Base-by-base conservation (phyloP, 2,797 vertebrate genomes). In the Menidia menidia region DNA sequence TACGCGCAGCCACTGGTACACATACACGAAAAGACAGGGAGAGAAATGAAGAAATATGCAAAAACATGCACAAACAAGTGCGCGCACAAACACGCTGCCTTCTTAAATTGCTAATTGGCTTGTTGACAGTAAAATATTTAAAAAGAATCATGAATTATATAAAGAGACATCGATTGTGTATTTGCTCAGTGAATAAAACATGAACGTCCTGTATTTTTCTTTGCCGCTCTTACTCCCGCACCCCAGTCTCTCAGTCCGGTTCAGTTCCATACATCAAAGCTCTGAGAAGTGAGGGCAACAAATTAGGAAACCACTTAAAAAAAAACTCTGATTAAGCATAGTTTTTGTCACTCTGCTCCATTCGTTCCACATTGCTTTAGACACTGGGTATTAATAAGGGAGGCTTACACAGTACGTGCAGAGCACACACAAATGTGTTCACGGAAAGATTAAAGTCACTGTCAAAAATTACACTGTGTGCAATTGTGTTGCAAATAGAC, bases 91-190 rank as follows among this genome's bases (percentile, higher is more conserved):
- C 45, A 66, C 33, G 18, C 59, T 18, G 33, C 35, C 65, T 13
- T 47, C 48, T 73, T 3, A 69, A 77, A 59, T 33, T 39, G 48
- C 61, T 89, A 90, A 90, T 88, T 88, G 74, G 67, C 82, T 78
- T 79, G 83, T 87, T 84, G 83, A 86, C 75, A 74, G 80, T 80
- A 74, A 91, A 88, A 89, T 92, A 90, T 91, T 91, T 85, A 87
- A 80, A 83, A 60, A 51, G 60, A 67, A 70, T 4, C 77, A 86
- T 87, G 82, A 89, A 87, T 89, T 81, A 89, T 82, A 85, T 63
- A 89, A 65, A 63, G 63, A 78, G 78, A 89, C 88, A 90, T 89
- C 10, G 82, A 90, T 87, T 85, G 76, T 82, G 64, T 87, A 84
- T 89, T 89, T 86, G 66, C 76, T 11, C 71, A 10, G 55, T 84